Percentiles rank a stretch among this genome's conserved stretches.
phyloP scores from a whole-genome alignment of 2,797 vertebrate species.

The Thaleichthys pacificus region DNA sequence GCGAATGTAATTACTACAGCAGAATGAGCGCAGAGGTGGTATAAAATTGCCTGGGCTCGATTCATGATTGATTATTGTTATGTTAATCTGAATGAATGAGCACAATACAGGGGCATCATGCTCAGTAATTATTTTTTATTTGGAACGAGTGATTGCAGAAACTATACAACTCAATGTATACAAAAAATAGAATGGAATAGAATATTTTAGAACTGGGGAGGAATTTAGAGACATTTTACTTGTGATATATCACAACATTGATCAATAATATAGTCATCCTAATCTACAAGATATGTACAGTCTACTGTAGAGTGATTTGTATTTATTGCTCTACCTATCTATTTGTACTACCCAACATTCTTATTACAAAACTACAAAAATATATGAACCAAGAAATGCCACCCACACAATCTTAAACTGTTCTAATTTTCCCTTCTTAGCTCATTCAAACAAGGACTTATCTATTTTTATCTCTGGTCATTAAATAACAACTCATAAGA shows the following conservation, averaged over 20 bases:
- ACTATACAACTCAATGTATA: too few relatives aligned
- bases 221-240: too few relatives aligned
- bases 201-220: too few relatives aligned
- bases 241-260: too few relatives aligned
- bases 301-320: neutral
- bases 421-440: neutral
- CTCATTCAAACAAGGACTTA: constrained; percentile 1
- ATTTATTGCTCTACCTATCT: neutral
- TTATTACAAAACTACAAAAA: neutral
- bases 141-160: too few relatives aligned
- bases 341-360: neutral
- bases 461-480: constrained; percentile 45
- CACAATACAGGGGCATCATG: too few relatives aligned
- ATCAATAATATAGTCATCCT: too few relatives aligned
- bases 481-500: constrained; percentile 42
- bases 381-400: neutral
- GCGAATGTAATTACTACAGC: neutral
- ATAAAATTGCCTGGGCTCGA: too few relatives aligned
- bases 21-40: neutral
- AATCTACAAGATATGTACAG: neutral
- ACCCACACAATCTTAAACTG: neutral
- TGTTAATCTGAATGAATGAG: too few relatives aligned
- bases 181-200: too few relatives aligned
- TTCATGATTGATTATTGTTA: too few relatives aligned
- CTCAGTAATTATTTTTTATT: too few relatives aligned